A percentile compares a stretch with the other conserved stretches of the same genome.
phyloP scores from a whole-genome alignment of 2,797 vertebrate genomes.

The Dryobates pubescens region DNA sequence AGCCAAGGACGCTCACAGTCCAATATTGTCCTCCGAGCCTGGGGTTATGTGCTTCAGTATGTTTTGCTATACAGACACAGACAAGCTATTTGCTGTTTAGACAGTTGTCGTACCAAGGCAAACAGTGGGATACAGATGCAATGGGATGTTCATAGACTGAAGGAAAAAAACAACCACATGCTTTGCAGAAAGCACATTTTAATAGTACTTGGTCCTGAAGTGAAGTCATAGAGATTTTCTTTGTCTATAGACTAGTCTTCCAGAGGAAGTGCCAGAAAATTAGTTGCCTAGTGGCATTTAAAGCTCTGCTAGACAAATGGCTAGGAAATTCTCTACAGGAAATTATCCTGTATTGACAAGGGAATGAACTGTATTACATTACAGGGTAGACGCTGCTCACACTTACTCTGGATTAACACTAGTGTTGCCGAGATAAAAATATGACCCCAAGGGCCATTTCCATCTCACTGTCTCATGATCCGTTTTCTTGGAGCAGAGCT shows the following conservation, averaged over 20 bases:
- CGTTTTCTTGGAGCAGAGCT: not conserved
- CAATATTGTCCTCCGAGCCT: not conserved
- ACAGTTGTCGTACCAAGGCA: not conserved
- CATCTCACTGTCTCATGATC: not conserved
- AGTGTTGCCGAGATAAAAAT: not conserved
- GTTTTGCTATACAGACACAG: not conserved
- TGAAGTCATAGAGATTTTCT: not conserved
- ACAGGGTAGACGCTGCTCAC: not conserved
- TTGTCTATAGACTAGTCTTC: not conserved
- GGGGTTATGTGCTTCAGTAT: not conserved
- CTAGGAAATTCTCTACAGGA: not conserved
- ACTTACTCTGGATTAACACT: slow-evolving; percentile 5
- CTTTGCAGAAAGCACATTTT: not conserved
- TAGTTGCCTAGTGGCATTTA: not conserved
- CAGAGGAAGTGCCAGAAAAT: not conserved
- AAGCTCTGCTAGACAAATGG: not conserved
- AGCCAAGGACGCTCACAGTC: not conserved
- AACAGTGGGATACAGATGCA: not conserved
- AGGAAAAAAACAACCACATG: rapidly evolving
- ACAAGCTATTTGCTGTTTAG: not conserved
- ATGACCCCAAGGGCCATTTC: not conserved
- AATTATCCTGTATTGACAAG: not conserved
- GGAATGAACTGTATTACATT: not conserved
- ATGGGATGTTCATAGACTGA: not conserved
- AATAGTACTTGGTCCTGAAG: not conserved